phyloP scores from a whole-genome alignment of 2,113 vertebrate species.

The Cathartes aura region DNA sequence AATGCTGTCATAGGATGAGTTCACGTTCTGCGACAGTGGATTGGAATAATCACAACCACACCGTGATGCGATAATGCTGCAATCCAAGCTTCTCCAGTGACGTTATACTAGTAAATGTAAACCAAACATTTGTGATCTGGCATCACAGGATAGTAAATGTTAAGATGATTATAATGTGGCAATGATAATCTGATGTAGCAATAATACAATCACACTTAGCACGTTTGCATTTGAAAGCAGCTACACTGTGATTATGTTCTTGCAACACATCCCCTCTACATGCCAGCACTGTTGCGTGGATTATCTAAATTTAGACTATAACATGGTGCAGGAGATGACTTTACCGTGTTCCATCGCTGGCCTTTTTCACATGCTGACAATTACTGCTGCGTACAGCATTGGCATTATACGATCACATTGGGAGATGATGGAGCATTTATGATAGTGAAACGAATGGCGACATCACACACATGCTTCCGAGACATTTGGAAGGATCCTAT shows the following conservation, averaged over 20 bases:
- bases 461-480: accelerated
- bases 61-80: background rate
- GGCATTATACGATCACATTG: accelerated
- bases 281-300: background rate
- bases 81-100: background rate
- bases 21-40: accelerated
- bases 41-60: background rate
- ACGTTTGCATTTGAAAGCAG: background rate
- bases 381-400: accelerated
- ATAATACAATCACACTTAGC: background rate
- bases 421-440: accelerated
- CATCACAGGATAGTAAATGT: conserved; percentile 6
- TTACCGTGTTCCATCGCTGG: background rate
- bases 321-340: background rate
- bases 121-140: background rate
- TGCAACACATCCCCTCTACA: background rate
- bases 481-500: accelerated
- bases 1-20: background rate
- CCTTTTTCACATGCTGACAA: background rate
- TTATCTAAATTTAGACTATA: background rate
- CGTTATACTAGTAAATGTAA: background rate
- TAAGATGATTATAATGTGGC: background rate
- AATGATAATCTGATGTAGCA: background rate
- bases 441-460: accelerated
- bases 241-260: background rate